Percentiles rank a stretch among this genome's conserved stretches.
phyloP scores from a whole-genome alignment of 2,797 vertebrate genomes.

The Geotria australis region DNA sequence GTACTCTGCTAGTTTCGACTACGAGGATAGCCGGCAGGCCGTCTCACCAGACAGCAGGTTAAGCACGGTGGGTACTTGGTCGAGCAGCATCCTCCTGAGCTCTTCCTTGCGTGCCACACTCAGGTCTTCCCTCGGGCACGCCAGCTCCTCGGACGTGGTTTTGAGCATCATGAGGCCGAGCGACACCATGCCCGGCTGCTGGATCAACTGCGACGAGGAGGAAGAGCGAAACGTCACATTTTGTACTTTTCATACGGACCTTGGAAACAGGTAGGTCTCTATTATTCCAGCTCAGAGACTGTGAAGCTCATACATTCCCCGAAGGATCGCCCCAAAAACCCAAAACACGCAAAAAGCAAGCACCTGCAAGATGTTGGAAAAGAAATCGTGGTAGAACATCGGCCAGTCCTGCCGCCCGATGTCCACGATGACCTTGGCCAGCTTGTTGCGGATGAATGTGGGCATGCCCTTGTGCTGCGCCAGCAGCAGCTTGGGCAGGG shows the following conservation, averaged over 20 bases:
- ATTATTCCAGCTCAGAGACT: no score
- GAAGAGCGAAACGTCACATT: background rate
- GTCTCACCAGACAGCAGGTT: constrained; percentile 52
- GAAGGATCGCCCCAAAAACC: no score
- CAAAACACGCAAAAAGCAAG: background rate
- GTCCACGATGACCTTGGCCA: constrained; percentile 95
- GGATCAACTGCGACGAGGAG: constrained; percentile 33
- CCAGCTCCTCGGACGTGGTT: constrained; percentile 83
- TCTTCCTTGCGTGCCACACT: constrained; percentile 78
- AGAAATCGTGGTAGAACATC: constrained; percentile 98
- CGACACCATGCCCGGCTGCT: constrained; percentile 46
- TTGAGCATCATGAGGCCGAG: constrained; percentile 78
- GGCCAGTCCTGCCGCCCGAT: constrained; percentile 96
- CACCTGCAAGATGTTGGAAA: constrained; percentile 89
- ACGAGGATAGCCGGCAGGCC: no score
- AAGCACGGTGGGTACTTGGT: constrained; percentile 71
- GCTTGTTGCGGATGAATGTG: constrained; percentile 87
- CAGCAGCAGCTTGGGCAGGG: constrained; percentile 71
- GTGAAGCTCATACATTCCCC: no score
- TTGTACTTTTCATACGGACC: background rate
- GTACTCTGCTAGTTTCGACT: no score
- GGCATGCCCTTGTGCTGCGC: constrained; percentile 75
- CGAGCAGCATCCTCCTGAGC: constrained; percentile 64
- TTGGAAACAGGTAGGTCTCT: no score
- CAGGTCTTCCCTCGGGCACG: constrained; percentile 76